Conservation (phyloP, 2,113 vertebrate genomes). For the Charina bottae region DNA sequence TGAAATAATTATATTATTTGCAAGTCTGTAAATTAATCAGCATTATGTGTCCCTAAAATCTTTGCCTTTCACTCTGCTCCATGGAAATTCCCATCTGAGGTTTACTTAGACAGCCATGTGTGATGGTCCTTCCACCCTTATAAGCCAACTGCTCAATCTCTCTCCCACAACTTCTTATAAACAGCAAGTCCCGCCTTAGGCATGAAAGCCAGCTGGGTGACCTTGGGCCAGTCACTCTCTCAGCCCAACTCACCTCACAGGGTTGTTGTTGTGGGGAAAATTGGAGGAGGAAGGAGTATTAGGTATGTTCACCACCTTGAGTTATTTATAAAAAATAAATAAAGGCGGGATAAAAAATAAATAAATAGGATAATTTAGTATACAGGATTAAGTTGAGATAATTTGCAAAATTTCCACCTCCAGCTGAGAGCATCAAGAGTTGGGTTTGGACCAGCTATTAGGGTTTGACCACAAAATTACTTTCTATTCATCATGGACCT, state of each 20-base stretch:
- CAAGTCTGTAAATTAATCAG: constrained; percentile 72
- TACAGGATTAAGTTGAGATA: constrained; percentile 6
- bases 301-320: too few species aligned
- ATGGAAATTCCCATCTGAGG: constrained; percentile 47
- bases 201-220: too few species aligned
- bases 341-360: too few species aligned
- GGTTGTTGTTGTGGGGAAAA: too few species aligned
- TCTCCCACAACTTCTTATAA: background rate
- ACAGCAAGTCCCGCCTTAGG: too few species aligned
- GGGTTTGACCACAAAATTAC: background rate
- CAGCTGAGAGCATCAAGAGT: background rate
- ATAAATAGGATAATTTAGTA: background rate
- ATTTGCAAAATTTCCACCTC: constrained; percentile 3
- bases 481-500: background rate
- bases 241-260: too few species aligned
- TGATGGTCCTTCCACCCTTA: constrained; percentile 16
- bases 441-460: background rate
- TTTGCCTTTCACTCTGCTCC: constrained; percentile 63
- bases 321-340: too few species aligned
- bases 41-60: constrained; percentile 66
- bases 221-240: too few species aligned
- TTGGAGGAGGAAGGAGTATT: too few species aligned
- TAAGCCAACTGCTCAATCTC: background rate
- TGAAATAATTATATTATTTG: constrained; percentile 71
- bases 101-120: constrained; percentile 42